A percentile compares a stretch with the other conserved stretches of the same genome.
Evolutionary conservation across 2,797 vertebrate species (phyloP).

Genomic region (Amphiprion clarkii): DNA sequence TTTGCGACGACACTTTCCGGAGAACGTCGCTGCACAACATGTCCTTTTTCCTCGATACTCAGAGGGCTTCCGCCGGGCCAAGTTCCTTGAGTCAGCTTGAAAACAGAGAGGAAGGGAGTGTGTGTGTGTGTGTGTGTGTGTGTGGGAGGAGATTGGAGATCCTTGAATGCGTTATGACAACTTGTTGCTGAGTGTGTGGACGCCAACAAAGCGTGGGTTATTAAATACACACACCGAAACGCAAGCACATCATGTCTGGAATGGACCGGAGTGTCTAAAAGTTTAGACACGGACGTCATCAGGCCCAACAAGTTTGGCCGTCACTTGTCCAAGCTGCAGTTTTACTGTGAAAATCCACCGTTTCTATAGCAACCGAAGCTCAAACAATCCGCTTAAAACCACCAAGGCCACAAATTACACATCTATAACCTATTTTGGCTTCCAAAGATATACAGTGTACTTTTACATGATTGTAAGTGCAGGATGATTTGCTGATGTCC

Average conservation of each 20-base stretch:
- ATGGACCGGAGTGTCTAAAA: neutral
- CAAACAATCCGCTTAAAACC: conserved; percentile 55
- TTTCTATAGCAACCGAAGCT: conserved; percentile 50
- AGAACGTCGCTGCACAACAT: conserved; percentile 52
- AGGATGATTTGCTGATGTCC: conserved; percentile 64
- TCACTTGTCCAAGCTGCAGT: conserved; percentile 7
- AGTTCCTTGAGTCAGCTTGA: conserved; percentile 62
- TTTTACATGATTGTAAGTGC: conserved; percentile 66
- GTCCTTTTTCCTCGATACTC: conserved; percentile 40
- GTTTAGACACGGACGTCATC: neutral
- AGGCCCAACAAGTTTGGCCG: conserved; percentile 12
- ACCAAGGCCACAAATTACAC: conserved; percentile 74
- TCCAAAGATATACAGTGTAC: conserved; percentile 67
- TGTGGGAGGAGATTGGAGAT: conserved; percentile 21
- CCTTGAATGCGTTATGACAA: conserved; percentile 20
- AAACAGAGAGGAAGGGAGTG: conserved; percentile 18
- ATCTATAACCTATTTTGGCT: conserved; percentile 69
- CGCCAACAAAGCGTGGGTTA: conserved; percentile 1
- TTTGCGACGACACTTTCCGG: conserved; percentile 61
- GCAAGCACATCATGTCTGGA: neutral
- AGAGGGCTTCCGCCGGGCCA: conserved; percentile 27
- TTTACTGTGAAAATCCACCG: conserved; percentile 33
- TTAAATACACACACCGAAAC: conserved; percentile 1
- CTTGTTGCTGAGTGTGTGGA: conserved; percentile 38
- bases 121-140: conserved; percentile 20